Conservation (phyloP, 2,888 invertebrate species). For the Lamproptera curius region DNA sequence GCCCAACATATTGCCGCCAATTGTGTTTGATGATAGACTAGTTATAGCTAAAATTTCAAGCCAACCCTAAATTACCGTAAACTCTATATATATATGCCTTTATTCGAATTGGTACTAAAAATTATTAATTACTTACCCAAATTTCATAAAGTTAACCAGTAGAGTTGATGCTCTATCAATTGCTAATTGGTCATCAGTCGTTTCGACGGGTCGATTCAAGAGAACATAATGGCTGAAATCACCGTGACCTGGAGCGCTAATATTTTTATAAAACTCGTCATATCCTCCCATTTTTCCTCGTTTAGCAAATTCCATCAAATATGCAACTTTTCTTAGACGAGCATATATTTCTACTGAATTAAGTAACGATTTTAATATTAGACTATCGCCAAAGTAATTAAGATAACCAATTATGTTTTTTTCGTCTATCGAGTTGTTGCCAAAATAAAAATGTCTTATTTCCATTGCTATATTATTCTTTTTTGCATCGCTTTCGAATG, state of each 20-base stretch:
- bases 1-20: too few relatives aligned
- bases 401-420: constrained; percentile 30
- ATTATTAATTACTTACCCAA: constrained; percentile 41
- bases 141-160: constrained; percentile 35
- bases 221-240: constrained; percentile 35
- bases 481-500: constrained; percentile 29
- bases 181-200: constrained; percentile 26
- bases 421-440: constrained; percentile 29
- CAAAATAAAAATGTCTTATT: constrained; percentile 36
- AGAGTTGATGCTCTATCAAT: constrained; percentile 32
- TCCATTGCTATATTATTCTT: constrained; percentile 26
- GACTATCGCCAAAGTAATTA: constrained; percentile 36
- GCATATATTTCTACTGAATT: constrained; percentile 32
- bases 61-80: too few relatives aligned
- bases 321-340: constrained; percentile 28
- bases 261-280: constrained; percentile 29
- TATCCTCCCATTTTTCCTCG: constrained; percentile 32
- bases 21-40: too few relatives aligned
- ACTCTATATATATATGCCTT: too few relatives aligned
- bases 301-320: constrained; percentile 39
- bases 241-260: constrained; percentile 35
- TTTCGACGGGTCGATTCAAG: constrained; percentile 22
- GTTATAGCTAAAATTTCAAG: too few relatives aligned
- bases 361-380: constrained; percentile 31
- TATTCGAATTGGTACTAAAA: too few relatives aligned